phyloP scores from a whole-genome alignment of 2,113 vertebrate genomes.

The Erythrocercus mccallii region DNA sequence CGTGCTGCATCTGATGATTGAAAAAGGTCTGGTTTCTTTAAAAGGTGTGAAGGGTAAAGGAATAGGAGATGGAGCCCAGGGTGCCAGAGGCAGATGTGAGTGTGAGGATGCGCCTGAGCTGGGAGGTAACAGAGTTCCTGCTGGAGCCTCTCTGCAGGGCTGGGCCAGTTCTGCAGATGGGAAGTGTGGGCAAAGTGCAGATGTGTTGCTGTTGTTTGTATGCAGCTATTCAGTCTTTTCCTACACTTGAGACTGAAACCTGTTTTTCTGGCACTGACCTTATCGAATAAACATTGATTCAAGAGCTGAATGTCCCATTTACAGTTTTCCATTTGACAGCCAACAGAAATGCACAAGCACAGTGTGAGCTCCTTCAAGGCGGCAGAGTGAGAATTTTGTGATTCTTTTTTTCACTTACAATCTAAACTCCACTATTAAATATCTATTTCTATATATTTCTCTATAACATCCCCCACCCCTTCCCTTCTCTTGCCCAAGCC shows the following conservation, averaged over 20 bases:
- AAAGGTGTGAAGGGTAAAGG: not conserved
- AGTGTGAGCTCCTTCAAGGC: not conserved
- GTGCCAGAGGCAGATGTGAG: not conserved
- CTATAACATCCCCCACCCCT: not conserved
- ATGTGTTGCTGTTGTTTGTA: not conserved
- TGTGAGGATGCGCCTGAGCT: not conserved
- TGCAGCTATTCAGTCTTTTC: not conserved
- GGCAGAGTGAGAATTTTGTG: not conserved
- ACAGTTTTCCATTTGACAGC: not conserved
- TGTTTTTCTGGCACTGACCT: not conserved
- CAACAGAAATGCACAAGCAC: not conserved
- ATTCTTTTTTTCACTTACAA: not conserved
- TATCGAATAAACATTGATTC: not conserved
- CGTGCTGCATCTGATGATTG: not conserved
- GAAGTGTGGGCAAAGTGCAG: not conserved
- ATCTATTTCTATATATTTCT: not conserved
- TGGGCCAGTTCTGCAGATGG: not conserved
- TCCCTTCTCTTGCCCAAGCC: not conserved
- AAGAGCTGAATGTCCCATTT: not conserved
- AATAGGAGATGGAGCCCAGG: not conserved
- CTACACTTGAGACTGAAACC: not conserved
- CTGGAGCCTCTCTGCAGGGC: not conserved
- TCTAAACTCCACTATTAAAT: not conserved
- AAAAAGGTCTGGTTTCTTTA: not conserved
- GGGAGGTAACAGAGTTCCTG: accelerated